A percentile compares a stretch with the other conserved stretches of the same genome.
These are phyloP conservation scores for Rosalia funebris DNA, from an alignment of 2,888 invertebrate species.

Conservation along the genomic window DNA sequence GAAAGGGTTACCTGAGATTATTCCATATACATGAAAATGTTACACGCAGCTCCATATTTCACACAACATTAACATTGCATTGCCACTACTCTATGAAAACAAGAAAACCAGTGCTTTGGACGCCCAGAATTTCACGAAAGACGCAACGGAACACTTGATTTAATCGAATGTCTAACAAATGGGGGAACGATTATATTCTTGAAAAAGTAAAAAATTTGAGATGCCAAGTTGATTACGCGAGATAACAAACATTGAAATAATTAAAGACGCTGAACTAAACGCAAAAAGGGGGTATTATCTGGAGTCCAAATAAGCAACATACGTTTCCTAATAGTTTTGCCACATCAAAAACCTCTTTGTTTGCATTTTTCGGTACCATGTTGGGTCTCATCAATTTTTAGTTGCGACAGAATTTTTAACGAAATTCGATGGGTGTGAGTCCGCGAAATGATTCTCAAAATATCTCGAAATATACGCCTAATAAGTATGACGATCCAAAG, in stretches of 20 bases:
- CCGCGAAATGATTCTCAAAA: no score
- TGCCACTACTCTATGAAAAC: conserved; percentile 51
- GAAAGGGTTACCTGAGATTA: conserved; percentile 53
- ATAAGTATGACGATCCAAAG: no score
- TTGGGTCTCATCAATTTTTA: no score
- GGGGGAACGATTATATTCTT: no score
- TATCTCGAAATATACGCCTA: no score
- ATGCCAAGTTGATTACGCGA: not conserved
- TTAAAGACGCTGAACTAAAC: not conserved
- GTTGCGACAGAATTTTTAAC: no score
- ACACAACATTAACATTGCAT: conserved; percentile 55
- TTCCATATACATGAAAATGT: conserved; percentile 40
- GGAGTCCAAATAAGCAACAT: not conserved
- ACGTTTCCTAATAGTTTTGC: not conserved
- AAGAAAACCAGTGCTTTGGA: conserved; percentile 16
- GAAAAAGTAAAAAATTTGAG: no score
- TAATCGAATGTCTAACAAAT: no score
- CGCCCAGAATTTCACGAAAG: not conserved
- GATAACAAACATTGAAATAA: not conserved
- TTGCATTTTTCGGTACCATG: no score
- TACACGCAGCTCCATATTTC: conserved; percentile 24
- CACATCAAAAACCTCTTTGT: no score
- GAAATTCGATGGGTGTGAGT: no score
- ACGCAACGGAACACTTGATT: not conserved
- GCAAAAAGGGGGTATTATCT: no score